Base-by-base conservation (phyloP, 2,888 invertebrate genomes). In the Dasypolia templi region DNA sequence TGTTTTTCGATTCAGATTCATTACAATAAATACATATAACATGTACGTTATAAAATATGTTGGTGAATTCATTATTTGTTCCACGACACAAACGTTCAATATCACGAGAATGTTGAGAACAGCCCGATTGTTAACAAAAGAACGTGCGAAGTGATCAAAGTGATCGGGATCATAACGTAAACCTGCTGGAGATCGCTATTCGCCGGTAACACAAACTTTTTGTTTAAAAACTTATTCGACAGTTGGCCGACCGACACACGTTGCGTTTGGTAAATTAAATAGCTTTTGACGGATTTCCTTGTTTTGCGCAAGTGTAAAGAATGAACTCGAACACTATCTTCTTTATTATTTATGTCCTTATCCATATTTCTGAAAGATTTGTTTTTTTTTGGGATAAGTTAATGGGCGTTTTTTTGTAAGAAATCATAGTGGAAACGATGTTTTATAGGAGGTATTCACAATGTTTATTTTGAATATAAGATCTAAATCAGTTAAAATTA, bases 131-230 rank as follows among this genome's bases (percentile, higher is more conserved):
- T 77, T 75, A 80, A 80, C 82, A 81, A 79, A 81, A 86, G 77
- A 82, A 75, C 69, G 82, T 74, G 87, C 53, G 84, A 86, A 81
- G 73, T 85, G 86, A 86, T 86, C 86, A 86, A 86, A 86, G 86
- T 74, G 76, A 70, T 70, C 49, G 73, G 39, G 77, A 65, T 75
- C 39, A 72, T 77, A 85, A 82, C 71, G 82, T 81, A 79, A 80
- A 77, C 77, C 72, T 63, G 76, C 63, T 68, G 75, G 51, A 77
- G 72, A 78, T 81, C 68, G 75, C 72, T 49, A 58, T 58, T 72
- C 58, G 75, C 67, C 68, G 77, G 80, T 77, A 79, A 81, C 77
- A 64, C 66, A 77, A 59, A 77, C 69, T 76, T 80, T 83, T 77
- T 86, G 73, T 85, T 80, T 83, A 77, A 85, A 77, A 81, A 73